Percentiles rank a stretch among this genome's conserved stretches.
These are phyloP conservation scores for Hemiprocne comata DNA, from an alignment of 2,113 vertebrate genomes.

Conservation along the genomic window DNA sequence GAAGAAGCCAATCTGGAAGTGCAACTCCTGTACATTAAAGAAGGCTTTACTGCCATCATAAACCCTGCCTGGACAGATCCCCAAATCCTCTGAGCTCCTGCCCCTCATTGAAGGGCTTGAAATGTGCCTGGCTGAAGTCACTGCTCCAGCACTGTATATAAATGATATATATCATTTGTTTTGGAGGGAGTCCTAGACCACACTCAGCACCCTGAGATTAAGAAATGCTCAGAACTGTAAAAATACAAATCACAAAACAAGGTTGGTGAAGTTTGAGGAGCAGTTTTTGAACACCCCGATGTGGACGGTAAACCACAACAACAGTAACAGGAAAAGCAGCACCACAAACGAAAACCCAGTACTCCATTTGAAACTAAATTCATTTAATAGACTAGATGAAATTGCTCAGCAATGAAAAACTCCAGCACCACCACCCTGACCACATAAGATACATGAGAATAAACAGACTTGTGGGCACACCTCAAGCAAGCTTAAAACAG, in stretches of 20 bases:
- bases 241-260: slow-evolving; percentile 43
- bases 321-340: slow-evolving; percentile 74
- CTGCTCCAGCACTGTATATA: not conserved
- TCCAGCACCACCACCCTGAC: slow-evolving; percentile 53
- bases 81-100: not conserved
- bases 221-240: not conserved
- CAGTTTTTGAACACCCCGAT: slow-evolving; percentile 48
- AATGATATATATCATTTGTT: not conserved
- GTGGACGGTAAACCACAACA: slow-evolving; percentile 74
- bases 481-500: slow-evolving; percentile 27
- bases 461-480: slow-evolving; percentile 55
- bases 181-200: not conserved
- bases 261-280: slow-evolving; percentile 25
- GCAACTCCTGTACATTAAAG: not conserved
- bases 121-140: not conserved
- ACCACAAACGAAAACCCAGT: slow-evolving; percentile 67
- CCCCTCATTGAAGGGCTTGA: not conserved
- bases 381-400: slow-evolving; percentile 60
- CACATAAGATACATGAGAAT: slow-evolving; percentile 46
- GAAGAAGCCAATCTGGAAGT: not conserved
- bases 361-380: slow-evolving; percentile 58
- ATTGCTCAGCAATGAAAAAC: slow-evolving; percentile 65
- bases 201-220: not conserved
- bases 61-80: not conserved
- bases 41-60: not conserved